These are phyloP conservation scores for Euphydryas editha DNA, from an alignment of 2,888 invertebrate genomes.

Conservation along the genomic window DNA sequence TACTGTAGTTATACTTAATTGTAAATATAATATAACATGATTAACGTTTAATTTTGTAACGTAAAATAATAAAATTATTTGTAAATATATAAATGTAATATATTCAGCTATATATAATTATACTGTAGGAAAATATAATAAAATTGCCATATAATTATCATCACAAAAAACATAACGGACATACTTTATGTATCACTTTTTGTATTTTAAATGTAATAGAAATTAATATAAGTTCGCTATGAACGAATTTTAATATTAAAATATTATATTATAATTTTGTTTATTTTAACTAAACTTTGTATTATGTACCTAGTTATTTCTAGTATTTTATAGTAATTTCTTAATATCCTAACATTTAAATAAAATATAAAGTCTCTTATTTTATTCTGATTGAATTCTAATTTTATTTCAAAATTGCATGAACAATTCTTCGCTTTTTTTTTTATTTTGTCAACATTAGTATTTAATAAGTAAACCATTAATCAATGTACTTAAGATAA, in stretches of 20 bases:
- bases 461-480: background rate
- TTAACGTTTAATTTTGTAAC: background rate
- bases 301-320: too few relatives aligned
- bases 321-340: too few relatives aligned
- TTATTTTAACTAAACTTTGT: too few relatives aligned
- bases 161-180: background rate
- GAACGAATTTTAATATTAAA: background rate
- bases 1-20: constrained; percentile 4
- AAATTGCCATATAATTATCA: constrained; percentile 7
- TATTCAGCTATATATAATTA: too few relatives aligned
- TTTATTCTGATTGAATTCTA: too few relatives aligned
- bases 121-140: background rate
- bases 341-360: too few relatives aligned
- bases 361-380: too few relatives aligned
- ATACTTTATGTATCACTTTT: background rate
- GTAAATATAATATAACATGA: constrained; percentile 9
- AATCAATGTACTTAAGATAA: constrained; percentile 7
- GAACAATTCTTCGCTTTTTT: background rate
- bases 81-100: background rate
- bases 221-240: background rate
- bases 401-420: too few relatives aligned
- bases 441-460: background rate
- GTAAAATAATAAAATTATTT: background rate
- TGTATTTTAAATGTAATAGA: background rate
- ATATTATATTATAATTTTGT: background rate